phyloP scores from a whole-genome alignment of 2,113 vertebrate species.

The Hypanus sabinus region DNA sequence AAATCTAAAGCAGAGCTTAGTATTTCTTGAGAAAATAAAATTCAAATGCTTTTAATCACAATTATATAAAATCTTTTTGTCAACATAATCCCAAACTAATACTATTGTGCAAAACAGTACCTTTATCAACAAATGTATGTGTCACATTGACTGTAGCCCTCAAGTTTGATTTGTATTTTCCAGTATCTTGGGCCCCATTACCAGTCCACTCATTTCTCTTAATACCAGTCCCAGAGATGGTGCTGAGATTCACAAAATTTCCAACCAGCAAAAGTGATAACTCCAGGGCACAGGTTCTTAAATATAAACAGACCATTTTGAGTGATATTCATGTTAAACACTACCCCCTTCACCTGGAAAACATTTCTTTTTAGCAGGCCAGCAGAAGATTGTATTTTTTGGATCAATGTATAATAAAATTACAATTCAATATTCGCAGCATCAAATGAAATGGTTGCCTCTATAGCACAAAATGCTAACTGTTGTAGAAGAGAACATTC shows the following conservation, averaged over 20 bases:
- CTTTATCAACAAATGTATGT: not conserved
- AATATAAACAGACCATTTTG: not conserved
- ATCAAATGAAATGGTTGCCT: not conserved
- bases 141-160: too few species aligned
- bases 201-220: too few species aligned
- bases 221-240: too few species aligned
- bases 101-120: not conserved
- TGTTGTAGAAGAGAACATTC: not conserved
- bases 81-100: not conserved
- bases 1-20: not conserved
- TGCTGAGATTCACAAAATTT: not conserved
- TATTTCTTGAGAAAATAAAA: not conserved
- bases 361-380: not conserved
- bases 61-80: not conserved
- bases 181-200: too few species aligned
- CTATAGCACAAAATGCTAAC: not conserved
- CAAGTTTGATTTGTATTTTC: too few species aligned
- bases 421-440: not conserved
- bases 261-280: not conserved
- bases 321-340: not conserved
- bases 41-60: not conserved
- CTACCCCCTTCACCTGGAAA: not conserved
- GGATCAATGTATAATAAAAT: not conserved
- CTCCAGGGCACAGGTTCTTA: not conserved
- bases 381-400: not conserved